These are phyloP conservation scores for Typhlomys cinereus DNA, from an alignment of 2,113 vertebrate genomes.

Conservation along the genomic window DNA sequence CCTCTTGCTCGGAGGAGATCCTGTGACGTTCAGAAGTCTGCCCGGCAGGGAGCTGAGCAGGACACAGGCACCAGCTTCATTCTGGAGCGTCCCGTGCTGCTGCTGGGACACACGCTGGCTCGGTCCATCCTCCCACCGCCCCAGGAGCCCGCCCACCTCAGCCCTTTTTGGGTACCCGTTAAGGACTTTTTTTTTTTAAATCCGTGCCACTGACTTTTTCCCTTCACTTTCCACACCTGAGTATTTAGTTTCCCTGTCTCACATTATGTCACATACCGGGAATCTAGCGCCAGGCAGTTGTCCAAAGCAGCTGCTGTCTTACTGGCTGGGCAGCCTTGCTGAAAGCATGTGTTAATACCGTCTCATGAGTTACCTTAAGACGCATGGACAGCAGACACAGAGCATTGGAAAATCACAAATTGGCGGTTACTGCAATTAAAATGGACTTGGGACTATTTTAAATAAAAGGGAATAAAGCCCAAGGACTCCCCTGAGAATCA, in stretches of 20 bases:
- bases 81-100: background rate
- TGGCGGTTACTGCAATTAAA: background rate
- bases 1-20: background rate
- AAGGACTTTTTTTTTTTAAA: background rate
- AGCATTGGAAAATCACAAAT: background rate
- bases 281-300: background rate
- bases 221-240: background rate
- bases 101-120: fast-evolving
- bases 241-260: background rate
- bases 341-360: background rate
- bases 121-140: fast-evolving
- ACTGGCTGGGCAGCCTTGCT: background rate
- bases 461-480: background rate
- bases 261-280: background rate
- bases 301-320: background rate
- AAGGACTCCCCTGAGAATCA: background rate
- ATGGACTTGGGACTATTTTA: background rate
- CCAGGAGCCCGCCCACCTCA: background rate
- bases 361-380: conserved; percentile 2
- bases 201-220: no score
- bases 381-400: background rate
- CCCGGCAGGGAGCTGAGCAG: background rate
- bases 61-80: background rate
- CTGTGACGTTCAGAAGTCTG: background rate
- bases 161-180: background rate